Evolutionary conservation across 1,140 invertebrate genomes (phyloP), one percentile per base, ranked within the genome.

Genomic region (Saccostrea glomerata): DNA sequence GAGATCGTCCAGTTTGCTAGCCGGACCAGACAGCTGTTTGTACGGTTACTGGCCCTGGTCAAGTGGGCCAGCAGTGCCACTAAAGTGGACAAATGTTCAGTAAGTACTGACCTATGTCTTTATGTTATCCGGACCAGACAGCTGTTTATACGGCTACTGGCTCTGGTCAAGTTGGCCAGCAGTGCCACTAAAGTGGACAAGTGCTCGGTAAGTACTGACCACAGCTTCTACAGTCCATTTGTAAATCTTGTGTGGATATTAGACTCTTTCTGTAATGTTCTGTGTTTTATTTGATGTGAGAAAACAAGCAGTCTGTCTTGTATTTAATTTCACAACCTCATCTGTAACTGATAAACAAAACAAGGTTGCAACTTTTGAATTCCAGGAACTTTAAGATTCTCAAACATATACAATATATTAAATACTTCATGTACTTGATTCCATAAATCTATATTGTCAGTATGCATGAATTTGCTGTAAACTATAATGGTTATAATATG

Each of bases 1-100:
- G 98, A 99, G 96, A 99, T 99, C 91, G 98, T 99, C 89, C 98
- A 99, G 94, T 99, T 99, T 96, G 98, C 98, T 84, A 98, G 97
- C 36, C 96, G 98, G 89, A 99, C 98, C 0, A 95, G 99, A 47
- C 98, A 99, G 94, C 95, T 99, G 12, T 99, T 99, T 95, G 98
- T 99, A 2, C 96, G 99, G 70, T 95, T 99, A 12, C 95, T 99
- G 86, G 98, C 98, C 3, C 94, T 99, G 3, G 98, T 99, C 0
- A 99, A 99, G 96, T 99, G 99, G 99, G 98, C 98, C 97, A 94
- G 98, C 97, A 96, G 98, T 98, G 86, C 98, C 97, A 40, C 99
- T 98, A 97, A 95, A 92, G 99, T 99, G 23, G 99, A 99, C 94
- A 98, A 99, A 95, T 99, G 98, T 92, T 97, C 98, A 23, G 97